Evolutionary conservation across 2,888 invertebrate genomes (phyloP).

Genomic region (Lampropteryx suffumata): DNA sequence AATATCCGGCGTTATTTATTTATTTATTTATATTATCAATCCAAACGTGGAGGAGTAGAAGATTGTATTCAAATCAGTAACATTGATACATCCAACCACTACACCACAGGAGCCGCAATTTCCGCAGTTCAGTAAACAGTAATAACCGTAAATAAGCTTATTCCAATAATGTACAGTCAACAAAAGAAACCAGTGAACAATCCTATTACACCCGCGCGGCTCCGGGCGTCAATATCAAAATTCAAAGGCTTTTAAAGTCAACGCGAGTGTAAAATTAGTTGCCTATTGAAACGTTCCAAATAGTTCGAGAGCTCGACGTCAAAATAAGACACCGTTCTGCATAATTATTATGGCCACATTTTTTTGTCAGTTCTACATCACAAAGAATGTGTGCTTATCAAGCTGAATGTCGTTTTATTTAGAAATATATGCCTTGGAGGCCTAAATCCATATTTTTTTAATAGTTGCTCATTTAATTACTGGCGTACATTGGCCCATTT

Average conservation of each 20-base stretch:
- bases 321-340: neutral
- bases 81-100: neutral
- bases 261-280: conserved; percentile 69
- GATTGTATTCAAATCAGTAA: neutral
- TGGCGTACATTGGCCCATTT: no score
- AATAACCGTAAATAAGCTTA: conserved; percentile 26
- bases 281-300: conserved; percentile 52
- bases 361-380: no score
- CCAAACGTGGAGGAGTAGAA: no score
- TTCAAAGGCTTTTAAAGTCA: conserved; percentile 62
- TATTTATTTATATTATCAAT: no score
- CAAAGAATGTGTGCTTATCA: no score
- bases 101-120: conserved; percentile 7
- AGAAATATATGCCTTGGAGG: no score
- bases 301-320: conserved; percentile 18
- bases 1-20: no score
- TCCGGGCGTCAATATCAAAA: conserved; percentile 58
- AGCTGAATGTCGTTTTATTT: no score
- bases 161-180: conserved; percentile 28
- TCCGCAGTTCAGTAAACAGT: conserved; percentile 10
- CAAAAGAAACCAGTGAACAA: conserved; percentile 28
- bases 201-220: conserved; percentile 36
- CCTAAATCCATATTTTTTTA: no score
- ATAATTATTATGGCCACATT: no score
- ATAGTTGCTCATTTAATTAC: no score